Evolutionary conservation across 2,113 vertebrate genomes (phyloP), one percentile per base, ranked within the genome.

Genomic region (Symphodus melops): DNA sequence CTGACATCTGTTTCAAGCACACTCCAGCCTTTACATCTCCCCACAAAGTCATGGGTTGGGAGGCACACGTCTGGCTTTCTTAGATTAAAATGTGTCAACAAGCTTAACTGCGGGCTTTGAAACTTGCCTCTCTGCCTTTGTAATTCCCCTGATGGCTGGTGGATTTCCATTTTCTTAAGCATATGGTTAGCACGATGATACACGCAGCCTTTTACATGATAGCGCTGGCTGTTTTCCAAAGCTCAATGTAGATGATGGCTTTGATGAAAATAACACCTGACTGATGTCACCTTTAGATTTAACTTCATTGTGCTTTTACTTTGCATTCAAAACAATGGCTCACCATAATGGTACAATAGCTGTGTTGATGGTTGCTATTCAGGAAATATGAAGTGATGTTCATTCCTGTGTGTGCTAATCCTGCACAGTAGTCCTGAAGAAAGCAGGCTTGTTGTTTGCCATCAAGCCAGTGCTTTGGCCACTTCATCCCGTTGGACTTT

Each of bases 21-120:
- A 84, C 89, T 89, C 86, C 83, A 92, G 80, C 84, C 88, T 92
- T 91, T 86, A 86, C 86, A 88, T 91, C 88, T 86, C 67, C 62
- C 74, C 83, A 81, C 89, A 89, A 90, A 92, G 83, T 84, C 83
- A 81, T 63, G 78, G 87, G 82, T 92, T 82, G 85, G 85, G 84
- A 90, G 88, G 84, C 64, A 68, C 75, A 78, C 84, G 82, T 79
- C 90, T 92, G 88, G 87, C 75, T 84, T 90, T 87, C 83, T 77
- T 80, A 92, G 92, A 93, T 93, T 88, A 91, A 92, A 93, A 91
- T 69, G 84, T 87, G 84, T 88, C 86, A 89, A 91, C 88, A 91
- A 89, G 89, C 90, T 90, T 89, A 93, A 90, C 88, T 69, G 80
- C 81, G 55, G 68, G 53, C 91, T 88, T 90, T 92, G 89, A 92